Percentiles rank a stretch among this genome's conserved stretches.
Evolutionary conservation across 2,888 invertebrate genomes (phyloP).

Genomic region (Deroplatys truncata): DNA sequence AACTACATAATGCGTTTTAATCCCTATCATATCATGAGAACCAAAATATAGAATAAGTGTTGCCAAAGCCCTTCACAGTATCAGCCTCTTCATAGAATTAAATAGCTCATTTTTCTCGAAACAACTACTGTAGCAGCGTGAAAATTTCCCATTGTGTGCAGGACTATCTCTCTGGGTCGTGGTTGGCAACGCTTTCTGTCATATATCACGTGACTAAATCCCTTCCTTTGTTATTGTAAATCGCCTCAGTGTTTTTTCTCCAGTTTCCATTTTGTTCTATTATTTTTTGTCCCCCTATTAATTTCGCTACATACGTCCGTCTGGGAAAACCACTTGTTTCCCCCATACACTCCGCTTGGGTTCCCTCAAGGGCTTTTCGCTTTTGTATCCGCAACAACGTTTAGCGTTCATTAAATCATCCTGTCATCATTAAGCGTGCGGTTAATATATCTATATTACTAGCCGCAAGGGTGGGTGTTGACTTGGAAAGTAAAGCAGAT

Average conservation of each 20-base stretch:
- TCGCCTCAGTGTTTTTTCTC: neutral
- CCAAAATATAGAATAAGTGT: too few species aligned
- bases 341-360: neutral
- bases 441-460: neutral
- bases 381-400: neutral
- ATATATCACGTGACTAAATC: neutral
- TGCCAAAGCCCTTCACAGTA: too few species aligned
- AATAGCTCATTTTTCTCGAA: neutral
- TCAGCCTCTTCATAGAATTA: neutral
- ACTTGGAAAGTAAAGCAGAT: neutral
- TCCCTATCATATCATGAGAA: too few species aligned
- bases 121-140: neutral
- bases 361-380: neutral
- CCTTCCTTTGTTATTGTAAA: neutral
- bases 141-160: neutral
- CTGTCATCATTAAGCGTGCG: neutral
- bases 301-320: neutral
- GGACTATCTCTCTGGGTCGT: neutral
- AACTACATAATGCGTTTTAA: too few species aligned
- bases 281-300: neutral
- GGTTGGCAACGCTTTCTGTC: neutral
- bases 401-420: neutral
- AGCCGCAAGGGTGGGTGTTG: neutral
- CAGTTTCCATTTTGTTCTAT: neutral
- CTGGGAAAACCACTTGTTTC: neutral